phyloP scores from a whole-genome alignment of 2,797 vertebrate genomes.

The Myotis findleyi region DNA sequence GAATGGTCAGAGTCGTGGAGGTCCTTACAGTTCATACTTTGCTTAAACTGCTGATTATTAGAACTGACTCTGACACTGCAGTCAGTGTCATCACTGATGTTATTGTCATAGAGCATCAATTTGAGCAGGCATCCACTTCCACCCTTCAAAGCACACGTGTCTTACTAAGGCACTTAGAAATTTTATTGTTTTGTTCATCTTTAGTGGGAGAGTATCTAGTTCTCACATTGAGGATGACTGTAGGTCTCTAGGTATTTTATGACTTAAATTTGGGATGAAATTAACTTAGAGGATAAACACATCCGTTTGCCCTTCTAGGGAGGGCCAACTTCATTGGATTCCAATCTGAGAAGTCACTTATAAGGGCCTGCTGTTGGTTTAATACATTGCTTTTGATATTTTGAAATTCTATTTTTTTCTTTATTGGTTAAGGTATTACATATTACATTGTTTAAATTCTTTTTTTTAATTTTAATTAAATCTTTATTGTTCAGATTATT shows the following conservation, averaged over 20 bases:
- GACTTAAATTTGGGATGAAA: neutral
- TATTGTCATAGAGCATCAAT: too few relatives aligned
- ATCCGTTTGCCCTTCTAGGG: neutral
- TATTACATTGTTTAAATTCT: too few relatives aligned
- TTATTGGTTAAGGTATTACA: too few relatives aligned
- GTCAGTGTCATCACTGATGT: neutral
- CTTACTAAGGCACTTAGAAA: neutral
- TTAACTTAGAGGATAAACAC: too few relatives aligned
- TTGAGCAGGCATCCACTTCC: too few relatives aligned
- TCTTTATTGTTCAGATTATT: too few relatives aligned
- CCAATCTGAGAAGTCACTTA: neutral
- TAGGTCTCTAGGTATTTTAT: neutral
- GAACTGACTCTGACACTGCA: too few relatives aligned
- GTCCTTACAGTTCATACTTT: neutral
- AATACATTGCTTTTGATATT: neutral
- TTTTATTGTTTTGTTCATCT: neutral
- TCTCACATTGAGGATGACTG: neutral
- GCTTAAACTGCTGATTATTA: neutral
- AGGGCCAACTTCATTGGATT: neutral
- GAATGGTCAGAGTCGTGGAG: neutral
- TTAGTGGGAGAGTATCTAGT: neutral
- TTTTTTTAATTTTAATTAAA: too few relatives aligned
- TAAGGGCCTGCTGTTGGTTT: neutral
- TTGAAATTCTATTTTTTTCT: neutral
- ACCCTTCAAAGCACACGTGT: too few relatives aligned